Base-by-base conservation (phyloP, 1,140 invertebrate species). In the Thaumatotibia leucotreta region DNA sequence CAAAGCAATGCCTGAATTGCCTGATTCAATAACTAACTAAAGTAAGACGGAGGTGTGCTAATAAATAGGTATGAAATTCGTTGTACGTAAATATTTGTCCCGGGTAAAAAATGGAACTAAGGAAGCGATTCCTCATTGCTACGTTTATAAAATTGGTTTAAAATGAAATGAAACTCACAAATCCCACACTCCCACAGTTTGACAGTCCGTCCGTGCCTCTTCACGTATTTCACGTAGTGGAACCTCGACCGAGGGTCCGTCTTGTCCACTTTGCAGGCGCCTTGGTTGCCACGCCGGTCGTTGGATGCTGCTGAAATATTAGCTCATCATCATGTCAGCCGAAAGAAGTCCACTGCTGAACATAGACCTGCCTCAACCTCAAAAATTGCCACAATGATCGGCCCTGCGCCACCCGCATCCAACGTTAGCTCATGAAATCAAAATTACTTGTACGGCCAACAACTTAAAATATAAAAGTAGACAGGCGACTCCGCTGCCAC, bases 151-250 rank as follows among this genome's bases (percentile, higher is more conserved):
- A n/a, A 63, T 8, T 29, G 64, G 5, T 17, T 20, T 24, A 62
- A 32, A 5, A 63, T 45, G 4, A 39, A 22, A 29, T 6, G 31
- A 22, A 63, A 92, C 93, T 93, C 81, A 94, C 94, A 95, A 70
- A 94, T 94, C 5, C 93, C 93, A 76, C 94, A 95, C 75, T 95
- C 94, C 93, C 94, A 95, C 10, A 94, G 91, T 79, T 94, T 95
- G 22, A 94, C 84, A 2, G 93, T 94, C 22, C 93, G 91, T 10
- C 93, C 93, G 32, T 94, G 92, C 17, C 92, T 86, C 71, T 94
- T 94, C 5, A 94, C 83, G 71, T 93, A 94, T 71, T 95, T 95
- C 0, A 95, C 93, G 71, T 93, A 94, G 76, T 95, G 94, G 22
- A 83, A 80, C 22, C 85, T 69, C 4, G 88, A 88, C 2, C 88